phyloP scores from a whole-genome alignment of 1,140 invertebrate species.

The Pomacea maculata region DNA sequence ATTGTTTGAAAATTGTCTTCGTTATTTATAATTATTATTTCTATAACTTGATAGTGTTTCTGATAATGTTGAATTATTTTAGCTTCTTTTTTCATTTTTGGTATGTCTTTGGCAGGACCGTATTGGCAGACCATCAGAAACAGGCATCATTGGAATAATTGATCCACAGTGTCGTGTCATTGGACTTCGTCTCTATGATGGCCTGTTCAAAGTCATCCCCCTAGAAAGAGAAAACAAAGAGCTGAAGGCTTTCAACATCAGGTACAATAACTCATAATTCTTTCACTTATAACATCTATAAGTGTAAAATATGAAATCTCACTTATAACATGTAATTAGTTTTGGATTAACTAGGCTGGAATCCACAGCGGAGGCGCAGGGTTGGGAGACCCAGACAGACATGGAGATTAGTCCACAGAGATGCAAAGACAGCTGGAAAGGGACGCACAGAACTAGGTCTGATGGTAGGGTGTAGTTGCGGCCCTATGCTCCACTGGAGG shows the following conservation, averaged over 20 bases:
- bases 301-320: too few relatives aligned
- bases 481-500: too few relatives aligned
- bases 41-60: neutral
- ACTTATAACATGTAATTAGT: too few relatives aligned
- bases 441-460: too few relatives aligned
- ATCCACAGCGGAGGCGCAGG: too few relatives aligned
- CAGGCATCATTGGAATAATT: conserved; percentile 93
- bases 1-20: neutral
- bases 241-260: conserved; percentile 91
- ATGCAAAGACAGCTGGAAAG: too few relatives aligned
- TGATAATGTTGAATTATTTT: too few relatives aligned
- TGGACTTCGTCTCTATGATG: conserved; percentile 94
- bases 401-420: too few relatives aligned
- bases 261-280: conserved; percentile 67
- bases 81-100: neutral
- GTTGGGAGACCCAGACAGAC: too few relatives aligned
- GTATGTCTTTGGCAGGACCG: conserved; percentile 69
- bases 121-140: conserved; percentile 77
- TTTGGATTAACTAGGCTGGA: too few relatives aligned
- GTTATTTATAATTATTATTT: conserved; percentile 58
- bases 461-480: too few relatives aligned
- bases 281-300: too few relatives aligned
- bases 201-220: conserved; percentile 89
- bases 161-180: conserved; percentile 94
- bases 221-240: conserved; percentile 90